Percentiles rank a stretch among this genome's conserved stretches.
Conservation (phyloP, 2,888 invertebrate genomes). For the Thumatha senex region DNA sequence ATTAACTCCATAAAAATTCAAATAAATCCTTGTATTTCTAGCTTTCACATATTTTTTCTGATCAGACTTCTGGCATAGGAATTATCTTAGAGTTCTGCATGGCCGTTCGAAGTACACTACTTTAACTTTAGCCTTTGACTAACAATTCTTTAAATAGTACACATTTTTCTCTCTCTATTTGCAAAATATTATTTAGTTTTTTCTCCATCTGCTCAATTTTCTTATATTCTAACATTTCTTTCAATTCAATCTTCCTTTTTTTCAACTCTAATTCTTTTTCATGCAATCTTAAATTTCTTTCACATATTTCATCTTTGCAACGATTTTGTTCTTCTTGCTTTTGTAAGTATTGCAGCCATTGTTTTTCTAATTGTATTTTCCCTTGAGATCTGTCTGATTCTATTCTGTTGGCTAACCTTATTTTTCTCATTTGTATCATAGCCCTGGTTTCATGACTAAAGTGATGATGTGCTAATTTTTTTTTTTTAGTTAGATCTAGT, state of each 20-base stretch:
- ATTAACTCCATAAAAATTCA: no score
- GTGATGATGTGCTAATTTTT: slow-evolving; percentile 10
- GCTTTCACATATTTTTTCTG: no score
- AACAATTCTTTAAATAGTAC: slow-evolving; percentile 48
- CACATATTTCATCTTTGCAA: slow-evolving; percentile 45
- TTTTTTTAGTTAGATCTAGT: slow-evolving; percentile 19
- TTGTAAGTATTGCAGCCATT: slow-evolving; percentile 57
- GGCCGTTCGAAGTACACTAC: no score
- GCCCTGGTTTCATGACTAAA: slow-evolving; percentile 45
- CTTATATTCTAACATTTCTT: slow-evolving; percentile 48
- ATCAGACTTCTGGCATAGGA: no score
- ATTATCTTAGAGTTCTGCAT: no score
- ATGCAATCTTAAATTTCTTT: slow-evolving; percentile 45
- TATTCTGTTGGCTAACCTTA: slow-evolving; percentile 55
- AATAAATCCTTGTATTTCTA: no score
- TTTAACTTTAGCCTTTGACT: background rate
- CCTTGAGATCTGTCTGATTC: slow-evolving; percentile 53
- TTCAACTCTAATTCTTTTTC: slow-evolving; percentile 51
- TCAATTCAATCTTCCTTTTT: slow-evolving; percentile 49
- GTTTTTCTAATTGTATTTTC: slow-evolving; percentile 57
- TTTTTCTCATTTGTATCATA: slow-evolving; percentile 53
- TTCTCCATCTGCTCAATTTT: slow-evolving; percentile 50
- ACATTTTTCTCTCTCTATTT: slow-evolving; percentile 53
- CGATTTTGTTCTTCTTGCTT: slow-evolving; percentile 47
- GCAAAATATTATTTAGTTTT: slow-evolving; percentile 44